Evolutionary conservation across 2,888 invertebrate species (phyloP).

Genomic region (Hydropsyche betteni): DNA sequence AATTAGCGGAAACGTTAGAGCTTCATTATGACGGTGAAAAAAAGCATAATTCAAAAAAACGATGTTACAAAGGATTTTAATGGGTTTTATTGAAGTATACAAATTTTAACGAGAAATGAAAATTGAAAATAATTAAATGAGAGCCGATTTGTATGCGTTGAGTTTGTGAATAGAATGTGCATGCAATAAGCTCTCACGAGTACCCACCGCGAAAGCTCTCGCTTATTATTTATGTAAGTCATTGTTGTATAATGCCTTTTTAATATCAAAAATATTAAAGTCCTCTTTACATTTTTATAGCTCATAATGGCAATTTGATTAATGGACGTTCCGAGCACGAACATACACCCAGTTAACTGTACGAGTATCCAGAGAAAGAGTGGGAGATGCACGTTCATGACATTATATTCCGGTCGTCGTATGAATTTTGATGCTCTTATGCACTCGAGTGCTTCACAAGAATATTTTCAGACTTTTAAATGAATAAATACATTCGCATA

Average conservation of each 20-base stretch:
- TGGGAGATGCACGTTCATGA: constrained; percentile 18
- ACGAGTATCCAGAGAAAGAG: constrained; percentile 3
- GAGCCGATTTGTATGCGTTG: no score
- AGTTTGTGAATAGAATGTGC: not conserved
- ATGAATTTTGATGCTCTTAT: constrained; percentile 23
- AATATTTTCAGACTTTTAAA: constrained; percentile 10
- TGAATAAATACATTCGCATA: not conserved
- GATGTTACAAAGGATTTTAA: no score
- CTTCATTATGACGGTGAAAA: no score
- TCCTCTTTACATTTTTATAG: constrained; percentile 27
- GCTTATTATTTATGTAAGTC: constrained; percentile 14
- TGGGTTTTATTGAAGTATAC: no score
- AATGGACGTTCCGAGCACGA: constrained; percentile 5
- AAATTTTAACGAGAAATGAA: no score
- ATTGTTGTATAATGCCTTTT: constrained; percentile 20
- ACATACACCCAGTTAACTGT: not conserved
- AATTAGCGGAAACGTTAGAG: no score
- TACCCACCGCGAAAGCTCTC: constrained; percentile 7
- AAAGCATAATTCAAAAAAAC: no score
- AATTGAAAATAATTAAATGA: no score
- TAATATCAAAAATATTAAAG: constrained; percentile 23
- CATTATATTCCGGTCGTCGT: constrained; percentile 19
- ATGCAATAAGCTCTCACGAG: no score
- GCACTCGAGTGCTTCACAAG: constrained; percentile 5
- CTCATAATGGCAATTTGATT: constrained; percentile 31